A percentile compares a stretch with the other conserved stretches of the same genome.
Evolutionary conservation across 2,113 vertebrate species (phyloP).

Genomic region (Mastomys natalensis): DNA sequence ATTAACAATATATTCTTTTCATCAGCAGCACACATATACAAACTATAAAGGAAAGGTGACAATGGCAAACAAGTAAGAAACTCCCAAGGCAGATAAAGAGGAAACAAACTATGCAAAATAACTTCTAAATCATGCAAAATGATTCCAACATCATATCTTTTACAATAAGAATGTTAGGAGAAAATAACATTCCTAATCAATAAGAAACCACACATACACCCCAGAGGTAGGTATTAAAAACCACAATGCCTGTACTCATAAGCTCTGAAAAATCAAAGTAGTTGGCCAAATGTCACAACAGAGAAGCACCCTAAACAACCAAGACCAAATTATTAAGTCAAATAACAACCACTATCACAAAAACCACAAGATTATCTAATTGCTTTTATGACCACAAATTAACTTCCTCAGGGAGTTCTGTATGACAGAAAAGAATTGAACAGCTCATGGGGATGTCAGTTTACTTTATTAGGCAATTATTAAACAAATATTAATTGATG

Average conservation of each 20-base stretch:
- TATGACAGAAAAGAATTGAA: constrained; percentile 44
- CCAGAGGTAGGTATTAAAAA: not conserved
- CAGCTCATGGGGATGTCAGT: not conserved
- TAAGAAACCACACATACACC: not conserved
- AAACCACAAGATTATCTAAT: constrained; percentile 42
- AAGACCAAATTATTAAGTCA: not conserved
- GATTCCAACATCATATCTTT: constrained; percentile 12
- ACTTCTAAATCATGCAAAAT: constrained; percentile 41
- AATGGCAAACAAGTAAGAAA: constrained; percentile 23
- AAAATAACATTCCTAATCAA: constrained; percentile 37
- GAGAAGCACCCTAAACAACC: not conserved
- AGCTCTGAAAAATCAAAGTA: not conserved
- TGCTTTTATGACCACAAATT: constrained; percentile 27
- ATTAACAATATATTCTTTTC: constrained; percentile 22
- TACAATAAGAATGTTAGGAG: not conserved
- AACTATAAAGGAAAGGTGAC: not conserved
- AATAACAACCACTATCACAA: not conserved
- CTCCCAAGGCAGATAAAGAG: constrained; percentile 24
- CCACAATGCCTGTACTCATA: not conserved
- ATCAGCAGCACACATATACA: constrained; percentile 28
- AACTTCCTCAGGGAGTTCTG: constrained; percentile 40
- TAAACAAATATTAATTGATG: constrained; percentile 13
- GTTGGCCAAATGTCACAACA: not conserved
- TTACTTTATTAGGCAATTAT: constrained; percentile 20
- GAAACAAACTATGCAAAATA: constrained; percentile 39